Conservation (phyloP, 2,113 vertebrate genomes). For the Ploceus nigricollis region DNA sequence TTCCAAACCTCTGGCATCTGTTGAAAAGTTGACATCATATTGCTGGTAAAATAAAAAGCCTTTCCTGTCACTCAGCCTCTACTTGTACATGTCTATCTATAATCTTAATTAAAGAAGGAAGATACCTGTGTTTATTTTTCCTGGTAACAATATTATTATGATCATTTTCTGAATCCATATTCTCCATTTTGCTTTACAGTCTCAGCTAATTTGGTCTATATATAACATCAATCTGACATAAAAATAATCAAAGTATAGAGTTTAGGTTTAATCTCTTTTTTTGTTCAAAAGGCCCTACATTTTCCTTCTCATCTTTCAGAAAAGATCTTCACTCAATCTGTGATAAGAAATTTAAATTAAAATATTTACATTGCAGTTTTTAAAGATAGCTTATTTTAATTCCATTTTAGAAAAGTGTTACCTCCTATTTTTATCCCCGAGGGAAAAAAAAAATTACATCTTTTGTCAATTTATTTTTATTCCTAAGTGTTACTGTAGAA, state of each 20-base stretch:
- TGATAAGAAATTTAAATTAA: neutral
- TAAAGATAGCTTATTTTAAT: neutral
- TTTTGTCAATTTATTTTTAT: neutral
- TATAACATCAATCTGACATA: neutral
- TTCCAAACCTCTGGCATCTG: neutral
- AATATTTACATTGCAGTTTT: neutral
- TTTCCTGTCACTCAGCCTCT: neutral
- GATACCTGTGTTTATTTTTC: neutral
- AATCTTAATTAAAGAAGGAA: neutral
- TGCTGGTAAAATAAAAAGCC: neutral
- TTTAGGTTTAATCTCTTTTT: neutral
- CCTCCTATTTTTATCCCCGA: neutral
- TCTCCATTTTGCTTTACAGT: neutral
- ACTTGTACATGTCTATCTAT: neutral
- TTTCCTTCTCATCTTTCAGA: neutral
- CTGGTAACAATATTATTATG: neutral
- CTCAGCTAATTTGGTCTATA: neutral
- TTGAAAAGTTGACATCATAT: neutral
- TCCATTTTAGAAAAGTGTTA: neutral
- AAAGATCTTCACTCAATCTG: neutral
- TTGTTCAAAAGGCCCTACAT: neutral
- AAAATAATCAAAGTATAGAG: neutral
- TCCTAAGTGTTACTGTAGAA: neutral
- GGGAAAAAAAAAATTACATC: neutral
- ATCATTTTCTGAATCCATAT: neutral